Evolutionary conservation across 1,140 invertebrate species (phyloP).

Genomic region (Drosophila truncata): DNA sequence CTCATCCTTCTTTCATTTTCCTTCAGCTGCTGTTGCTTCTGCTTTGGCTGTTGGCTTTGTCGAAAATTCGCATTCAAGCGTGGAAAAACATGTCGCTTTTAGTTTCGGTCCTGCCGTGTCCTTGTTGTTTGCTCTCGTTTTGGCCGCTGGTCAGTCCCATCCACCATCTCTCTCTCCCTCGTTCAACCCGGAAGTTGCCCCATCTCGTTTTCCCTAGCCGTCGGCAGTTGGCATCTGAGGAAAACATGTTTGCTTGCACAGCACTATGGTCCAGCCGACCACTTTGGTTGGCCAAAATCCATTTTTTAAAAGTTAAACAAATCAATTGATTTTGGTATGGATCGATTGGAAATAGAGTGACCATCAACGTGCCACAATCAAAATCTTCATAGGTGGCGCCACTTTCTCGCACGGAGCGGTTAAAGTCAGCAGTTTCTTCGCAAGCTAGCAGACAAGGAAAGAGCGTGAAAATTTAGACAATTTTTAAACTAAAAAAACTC

Average conservation of each 20-base stretch:
- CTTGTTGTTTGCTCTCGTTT: conserved; percentile 71
- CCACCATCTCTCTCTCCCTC: not conserved
- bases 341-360: too few relatives aligned
- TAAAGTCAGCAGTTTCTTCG: too few relatives aligned
- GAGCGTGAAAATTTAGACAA: too few relatives aligned
- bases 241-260: conserved; percentile 73
- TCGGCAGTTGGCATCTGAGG: conserved; percentile 64
- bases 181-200: not conserved
- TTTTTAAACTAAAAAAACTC: too few relatives aligned
- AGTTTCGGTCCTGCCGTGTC: conserved; percentile 72
- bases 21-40: conserved; percentile 32
- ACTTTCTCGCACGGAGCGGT: too few relatives aligned
- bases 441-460: too few relatives aligned
- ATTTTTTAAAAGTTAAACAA: too few relatives aligned
- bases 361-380: too few relatives aligned
- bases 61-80: conserved; percentile 63
- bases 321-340: too few relatives aligned
- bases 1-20: conserved; percentile 12
- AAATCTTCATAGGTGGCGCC: too few relatives aligned
- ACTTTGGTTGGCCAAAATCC: too few relatives aligned
- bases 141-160: conserved; percentile 32
- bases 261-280: too few relatives aligned
- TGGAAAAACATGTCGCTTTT: conserved; percentile 80
- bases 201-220: conserved; percentile 46
- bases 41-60: conserved; percentile 49